Conservation (phyloP, 2,797 vertebrate genomes). For the Urocyon cinereoargenteus region DNA sequence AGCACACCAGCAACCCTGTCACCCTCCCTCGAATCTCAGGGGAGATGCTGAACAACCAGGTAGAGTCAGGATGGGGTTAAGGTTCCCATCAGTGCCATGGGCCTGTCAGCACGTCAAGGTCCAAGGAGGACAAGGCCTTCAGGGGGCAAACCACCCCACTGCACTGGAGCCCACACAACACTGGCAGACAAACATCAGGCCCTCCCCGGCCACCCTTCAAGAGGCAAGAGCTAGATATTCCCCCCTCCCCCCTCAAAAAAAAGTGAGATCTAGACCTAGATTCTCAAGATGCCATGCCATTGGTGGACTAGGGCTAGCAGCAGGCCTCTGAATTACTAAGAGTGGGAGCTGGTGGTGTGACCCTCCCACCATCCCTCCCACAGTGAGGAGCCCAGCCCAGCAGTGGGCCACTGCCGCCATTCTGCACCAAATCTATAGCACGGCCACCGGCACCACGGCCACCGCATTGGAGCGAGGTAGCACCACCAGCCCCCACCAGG, state of each 20-base stretch:
- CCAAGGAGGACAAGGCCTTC: background rate
- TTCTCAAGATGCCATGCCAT: slow-evolving; percentile 40
- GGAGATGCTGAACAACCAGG: slow-evolving; percentile 14
- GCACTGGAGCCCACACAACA: background rate
- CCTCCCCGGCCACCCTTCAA: background rate
- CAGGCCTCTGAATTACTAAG: background rate
- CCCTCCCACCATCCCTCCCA: slow-evolving; percentile 47
- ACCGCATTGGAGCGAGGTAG: background rate
- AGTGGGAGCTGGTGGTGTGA: background rate
- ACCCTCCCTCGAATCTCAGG: background rate
- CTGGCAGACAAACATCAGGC: background rate
- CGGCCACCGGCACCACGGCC: background rate
- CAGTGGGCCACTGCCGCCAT: background rate
- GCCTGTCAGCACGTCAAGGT: background rate
- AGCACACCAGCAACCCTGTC: background rate
- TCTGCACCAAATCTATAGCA: slow-evolving; percentile 39
- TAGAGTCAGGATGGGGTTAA: background rate
- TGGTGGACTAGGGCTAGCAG: background rate
- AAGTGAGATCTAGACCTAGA: background rate
- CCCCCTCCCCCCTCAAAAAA: background rate
- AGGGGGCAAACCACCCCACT: background rate
- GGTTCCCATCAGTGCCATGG: background rate
- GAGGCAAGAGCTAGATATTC: background rate
- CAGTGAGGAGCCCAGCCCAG: slow-evolving; percentile 12
- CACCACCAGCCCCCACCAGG: background rate